Evolutionary conservation across 2,797 vertebrate genomes (phyloP).

Genomic region (Propithecus perrieri): DNA sequence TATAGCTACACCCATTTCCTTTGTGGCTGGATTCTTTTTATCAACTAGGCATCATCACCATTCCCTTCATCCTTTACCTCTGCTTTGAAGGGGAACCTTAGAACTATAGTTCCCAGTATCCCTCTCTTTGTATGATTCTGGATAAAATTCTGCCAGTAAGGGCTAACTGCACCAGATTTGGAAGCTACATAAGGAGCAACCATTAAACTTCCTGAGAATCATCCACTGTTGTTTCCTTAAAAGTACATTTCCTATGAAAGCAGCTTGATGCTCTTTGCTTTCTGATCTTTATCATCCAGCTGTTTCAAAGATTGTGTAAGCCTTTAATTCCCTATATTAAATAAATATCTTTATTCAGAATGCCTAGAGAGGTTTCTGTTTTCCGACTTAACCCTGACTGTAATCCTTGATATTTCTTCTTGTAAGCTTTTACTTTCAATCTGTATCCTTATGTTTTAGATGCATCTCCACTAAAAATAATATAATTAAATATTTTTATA

Average conservation of each 20-base stretch:
- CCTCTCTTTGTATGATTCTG: not conserved
- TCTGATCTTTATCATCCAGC: not conserved
- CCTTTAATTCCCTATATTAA: not conserved
- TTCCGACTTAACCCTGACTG: not conserved
- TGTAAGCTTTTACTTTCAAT: not conserved
- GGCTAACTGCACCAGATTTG: not conserved
- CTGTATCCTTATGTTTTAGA: not conserved
- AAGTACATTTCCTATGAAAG: not conserved
- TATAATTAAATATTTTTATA: not conserved
- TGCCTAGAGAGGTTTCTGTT: not conserved
- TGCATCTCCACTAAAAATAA: not conserved
- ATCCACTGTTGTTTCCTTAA: not conserved
- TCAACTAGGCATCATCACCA: not conserved
- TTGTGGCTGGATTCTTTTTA: not conserved
- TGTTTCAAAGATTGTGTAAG: not conserved
- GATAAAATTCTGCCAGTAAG: not conserved
- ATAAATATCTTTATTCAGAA: not conserved
- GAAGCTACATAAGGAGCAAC: not conserved
- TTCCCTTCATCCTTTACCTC: not conserved
- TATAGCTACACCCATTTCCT: not conserved
- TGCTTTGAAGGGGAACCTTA: not conserved
- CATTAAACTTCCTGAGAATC: not conserved
- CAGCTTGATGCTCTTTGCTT: not conserved
- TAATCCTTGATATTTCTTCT: not conserved
- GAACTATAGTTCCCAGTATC: not conserved